phyloP scores from a whole-genome alignment of 2,113 vertebrate species.

The Myrmophylax atrothorax region DNA sequence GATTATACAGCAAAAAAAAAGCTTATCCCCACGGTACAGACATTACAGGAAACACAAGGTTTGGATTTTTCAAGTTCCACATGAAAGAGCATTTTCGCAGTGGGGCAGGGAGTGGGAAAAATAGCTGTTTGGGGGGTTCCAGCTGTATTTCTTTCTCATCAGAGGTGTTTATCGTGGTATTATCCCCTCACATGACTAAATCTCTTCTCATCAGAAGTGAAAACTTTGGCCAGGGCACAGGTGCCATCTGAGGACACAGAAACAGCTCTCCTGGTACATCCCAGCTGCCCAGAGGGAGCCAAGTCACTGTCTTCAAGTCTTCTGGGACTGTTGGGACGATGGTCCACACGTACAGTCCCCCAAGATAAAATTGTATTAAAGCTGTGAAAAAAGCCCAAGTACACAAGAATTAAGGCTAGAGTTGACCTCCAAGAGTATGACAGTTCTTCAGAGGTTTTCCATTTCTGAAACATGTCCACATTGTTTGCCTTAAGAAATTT shows the following conservation, averaged over 20 bases:
- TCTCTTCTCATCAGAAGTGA: neutral
- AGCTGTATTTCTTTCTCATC: neutral
- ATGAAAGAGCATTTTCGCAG: neutral
- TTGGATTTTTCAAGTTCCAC: neutral
- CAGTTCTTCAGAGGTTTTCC: neutral
- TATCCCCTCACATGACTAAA: neutral
- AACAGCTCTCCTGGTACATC: neutral
- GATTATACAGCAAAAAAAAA: neutral
- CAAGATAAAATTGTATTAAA: fast-evolving
- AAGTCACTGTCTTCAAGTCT: neutral
- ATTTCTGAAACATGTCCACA: neutral
- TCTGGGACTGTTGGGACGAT: neutral
- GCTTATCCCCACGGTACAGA: neutral
- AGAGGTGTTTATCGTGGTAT: fast-evolving
- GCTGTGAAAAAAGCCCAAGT: neutral
- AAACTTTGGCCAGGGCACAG: neutral
- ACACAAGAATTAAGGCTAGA: neutral
- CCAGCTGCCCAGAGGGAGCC: neutral
- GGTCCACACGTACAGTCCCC: fast-evolving
- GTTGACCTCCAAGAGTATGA: neutral
- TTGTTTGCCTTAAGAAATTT: neutral
- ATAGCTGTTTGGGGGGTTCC: neutral
- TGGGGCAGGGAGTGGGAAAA: neutral
- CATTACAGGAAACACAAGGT: neutral
- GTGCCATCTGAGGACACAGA: neutral